Conservation (phyloP, 2,888 invertebrate species). For the Neoascia interrupta region DNA sequence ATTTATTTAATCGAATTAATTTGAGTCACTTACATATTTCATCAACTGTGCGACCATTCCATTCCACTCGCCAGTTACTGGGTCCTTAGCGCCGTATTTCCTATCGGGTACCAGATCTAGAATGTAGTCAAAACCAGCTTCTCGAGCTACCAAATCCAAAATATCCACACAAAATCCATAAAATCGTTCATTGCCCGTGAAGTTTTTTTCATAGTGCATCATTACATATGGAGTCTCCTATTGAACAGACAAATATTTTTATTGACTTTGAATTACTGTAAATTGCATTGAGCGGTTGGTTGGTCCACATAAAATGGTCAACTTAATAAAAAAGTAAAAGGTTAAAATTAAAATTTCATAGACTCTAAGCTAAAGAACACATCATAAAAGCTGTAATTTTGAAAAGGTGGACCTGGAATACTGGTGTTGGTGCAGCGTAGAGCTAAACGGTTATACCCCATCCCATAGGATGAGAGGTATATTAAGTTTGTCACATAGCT, state of each 20-base stretch:
- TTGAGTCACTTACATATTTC: conserved; percentile 84
- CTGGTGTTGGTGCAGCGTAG: no score
- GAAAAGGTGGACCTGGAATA: no score
- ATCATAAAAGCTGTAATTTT: no score
- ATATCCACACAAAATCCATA: conserved; percentile 91
- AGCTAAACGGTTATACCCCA: no score
- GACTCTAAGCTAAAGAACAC: neutral
- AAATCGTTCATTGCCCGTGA: conserved; percentile 87
- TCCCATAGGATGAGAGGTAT: no score
- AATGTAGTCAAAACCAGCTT: conserved; percentile 86
- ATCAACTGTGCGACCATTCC: conserved; percentile 86
- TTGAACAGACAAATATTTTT: neutral
- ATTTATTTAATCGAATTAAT: no score
- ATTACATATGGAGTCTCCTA: conserved; percentile 88
- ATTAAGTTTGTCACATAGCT: no score
- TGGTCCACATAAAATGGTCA: no score
- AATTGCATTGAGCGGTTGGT: no score
- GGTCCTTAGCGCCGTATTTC: conserved; percentile 87
- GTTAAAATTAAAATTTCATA: no score
- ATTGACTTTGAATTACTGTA: no score
- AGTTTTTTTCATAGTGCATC: conserved; percentile 86
- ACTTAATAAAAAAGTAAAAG: neutral
- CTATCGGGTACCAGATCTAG: conserved; percentile 86
- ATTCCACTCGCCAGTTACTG: conserved; percentile 88
- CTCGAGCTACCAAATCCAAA: conserved; percentile 84